A percentile compares a stretch with the other conserved stretches of the same genome.
These are phyloP conservation scores for Ataeniobius toweri DNA, from an alignment of 2,797 vertebrate species.

Conservation along the genomic window DNA sequence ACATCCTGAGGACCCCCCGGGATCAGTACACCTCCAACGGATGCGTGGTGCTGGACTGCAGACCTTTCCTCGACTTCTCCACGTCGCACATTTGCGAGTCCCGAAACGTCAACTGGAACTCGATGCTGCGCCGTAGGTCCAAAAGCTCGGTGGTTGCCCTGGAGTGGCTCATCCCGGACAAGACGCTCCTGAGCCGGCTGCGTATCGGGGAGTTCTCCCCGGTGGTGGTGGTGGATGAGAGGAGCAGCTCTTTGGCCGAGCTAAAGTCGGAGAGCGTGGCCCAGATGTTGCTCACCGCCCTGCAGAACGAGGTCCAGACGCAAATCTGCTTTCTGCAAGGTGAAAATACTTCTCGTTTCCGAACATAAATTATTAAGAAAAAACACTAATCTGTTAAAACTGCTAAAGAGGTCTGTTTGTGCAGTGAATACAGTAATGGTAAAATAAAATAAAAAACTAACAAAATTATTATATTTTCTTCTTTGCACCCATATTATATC, in stretches of 20 bases:
- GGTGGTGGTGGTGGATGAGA: slow-evolving; percentile 86
- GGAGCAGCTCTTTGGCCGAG: slow-evolving; percentile 67
- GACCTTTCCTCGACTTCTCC: slow-evolving; percentile 86
- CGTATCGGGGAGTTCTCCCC: slow-evolving; percentile 77
- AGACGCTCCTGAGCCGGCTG: slow-evolving; percentile 78
- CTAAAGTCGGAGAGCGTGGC: slow-evolving; percentile 80
- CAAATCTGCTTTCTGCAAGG: slow-evolving; percentile 85
- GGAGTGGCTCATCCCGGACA: slow-evolving; percentile 85
- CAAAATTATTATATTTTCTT: not conserved
- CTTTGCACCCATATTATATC: not conserved
- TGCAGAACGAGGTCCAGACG: slow-evolving; percentile 76
- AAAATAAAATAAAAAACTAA: not conserved
- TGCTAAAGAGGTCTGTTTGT: not conserved
- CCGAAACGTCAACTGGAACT: slow-evolving; percentile 87
- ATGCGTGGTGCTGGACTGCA: slow-evolving; percentile 85
- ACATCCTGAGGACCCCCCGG: slow-evolving; percentile 70
- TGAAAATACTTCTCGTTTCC: slow-evolving; percentile 29
- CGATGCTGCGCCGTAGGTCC: slow-evolving; percentile 84
- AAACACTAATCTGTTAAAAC: not conserved
- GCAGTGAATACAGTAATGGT: not conserved
- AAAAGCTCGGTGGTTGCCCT: slow-evolving; percentile 79
- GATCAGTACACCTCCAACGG: slow-evolving; percentile 67
- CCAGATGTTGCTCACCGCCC: slow-evolving; percentile 79
- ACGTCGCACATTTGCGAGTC: slow-evolving; percentile 79
- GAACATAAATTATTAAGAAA: not conserved